Percentiles rank a stretch among this genome's conserved stretches.
These are phyloP conservation scores for Battus philenor DNA, from an alignment of 1,140 invertebrate species.

Conservation along the genomic window DNA sequence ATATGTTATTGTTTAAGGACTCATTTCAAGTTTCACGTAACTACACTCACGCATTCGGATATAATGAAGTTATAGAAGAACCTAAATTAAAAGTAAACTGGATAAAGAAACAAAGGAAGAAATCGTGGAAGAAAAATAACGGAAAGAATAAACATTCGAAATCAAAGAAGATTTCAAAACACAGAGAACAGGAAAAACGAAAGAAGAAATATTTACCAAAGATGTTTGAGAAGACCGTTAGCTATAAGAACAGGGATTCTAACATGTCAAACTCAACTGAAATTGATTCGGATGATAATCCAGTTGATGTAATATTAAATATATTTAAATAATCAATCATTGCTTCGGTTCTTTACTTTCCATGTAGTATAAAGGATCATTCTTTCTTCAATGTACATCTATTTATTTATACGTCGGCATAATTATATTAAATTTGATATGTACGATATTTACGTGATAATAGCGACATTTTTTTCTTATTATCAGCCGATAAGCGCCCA, in stretches of 20 bases:
- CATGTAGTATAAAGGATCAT: background rate
- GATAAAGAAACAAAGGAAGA: background rate
- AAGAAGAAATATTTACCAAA: background rate
- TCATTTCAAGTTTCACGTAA: background rate
- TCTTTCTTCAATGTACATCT: too few relatives aligned
- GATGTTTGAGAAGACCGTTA: background rate
- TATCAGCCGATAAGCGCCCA: too few relatives aligned
- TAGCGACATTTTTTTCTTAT: too few relatives aligned
- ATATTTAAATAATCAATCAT: conserved; percentile 32
- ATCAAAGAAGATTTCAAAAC: background rate
- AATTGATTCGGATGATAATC: conserved; percentile 15
- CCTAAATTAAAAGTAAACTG: background rate
- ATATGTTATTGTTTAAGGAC: background rate
- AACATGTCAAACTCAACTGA: conserved; percentile 20
- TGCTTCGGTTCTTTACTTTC: background rate
- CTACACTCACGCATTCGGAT: background rate
- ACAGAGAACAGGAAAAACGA: too few relatives aligned
- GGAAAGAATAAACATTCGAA: background rate
- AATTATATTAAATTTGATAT: too few relatives aligned
- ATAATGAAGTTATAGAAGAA: background rate
- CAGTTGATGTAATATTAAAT: conserved; percentile 34
- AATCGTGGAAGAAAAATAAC: background rate
- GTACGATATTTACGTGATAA: too few relatives aligned
- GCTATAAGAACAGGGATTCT: conserved; percentile 11
- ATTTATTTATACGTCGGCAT: too few relatives aligned